Percentiles rank a stretch among this genome's conserved stretches.
Conservation (phyloP, 2,113 vertebrate genomes). For the Aramus guarauna region DNA sequence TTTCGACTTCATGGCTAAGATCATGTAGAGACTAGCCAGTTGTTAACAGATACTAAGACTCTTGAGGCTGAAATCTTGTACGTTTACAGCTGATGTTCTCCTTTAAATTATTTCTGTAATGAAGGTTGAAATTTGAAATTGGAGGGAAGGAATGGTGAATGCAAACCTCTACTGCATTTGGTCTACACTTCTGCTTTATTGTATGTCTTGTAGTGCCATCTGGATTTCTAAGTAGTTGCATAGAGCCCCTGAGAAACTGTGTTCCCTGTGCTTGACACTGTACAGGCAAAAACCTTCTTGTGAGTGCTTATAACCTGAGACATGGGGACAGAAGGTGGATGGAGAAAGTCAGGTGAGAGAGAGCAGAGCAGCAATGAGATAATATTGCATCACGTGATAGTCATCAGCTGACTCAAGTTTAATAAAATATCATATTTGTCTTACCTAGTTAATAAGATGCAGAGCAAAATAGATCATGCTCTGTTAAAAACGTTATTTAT, state of each 20-base stretch:
- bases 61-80: not conserved
- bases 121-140: not conserved
- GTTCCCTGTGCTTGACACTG: not conserved
- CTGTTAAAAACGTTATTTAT: not conserved
- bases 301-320: not conserved
- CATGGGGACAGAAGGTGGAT: not conserved
- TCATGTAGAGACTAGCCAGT: not conserved
- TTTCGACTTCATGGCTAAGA: not conserved
- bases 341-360: not conserved
- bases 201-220: not conserved
- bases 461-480: not conserved
- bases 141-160: not conserved
- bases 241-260: not conserved
- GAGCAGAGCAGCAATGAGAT: not conserved
- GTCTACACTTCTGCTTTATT: not conserved
- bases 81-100: not conserved
- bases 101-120: not conserved
- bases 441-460: not conserved
- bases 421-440: not conserved
- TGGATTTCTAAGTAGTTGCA: not conserved
- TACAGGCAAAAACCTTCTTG: not conserved
- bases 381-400: fast-evolving
- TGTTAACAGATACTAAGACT: not conserved
- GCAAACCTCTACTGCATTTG: not conserved
- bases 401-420: not conserved